Evolutionary conservation across 1,140 invertebrate genomes (phyloP), one percentile per base, ranked within the genome.

Genomic region (Chionoecetes opilio): DNA sequence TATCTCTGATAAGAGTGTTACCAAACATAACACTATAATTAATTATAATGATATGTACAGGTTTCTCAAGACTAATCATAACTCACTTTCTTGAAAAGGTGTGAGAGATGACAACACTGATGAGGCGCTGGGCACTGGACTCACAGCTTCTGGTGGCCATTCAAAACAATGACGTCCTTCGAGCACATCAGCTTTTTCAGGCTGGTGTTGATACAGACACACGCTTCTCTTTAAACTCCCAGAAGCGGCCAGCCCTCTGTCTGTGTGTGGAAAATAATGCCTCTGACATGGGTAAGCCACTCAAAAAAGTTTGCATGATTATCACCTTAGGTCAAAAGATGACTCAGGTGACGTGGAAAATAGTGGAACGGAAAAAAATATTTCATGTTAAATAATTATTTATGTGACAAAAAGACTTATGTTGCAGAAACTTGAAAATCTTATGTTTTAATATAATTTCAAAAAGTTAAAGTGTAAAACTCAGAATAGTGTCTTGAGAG

Each of bases 181-280:
- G 92, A 3, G 96, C 96, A 3, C 93, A 96, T 14, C 87, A 96
- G 35, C 63, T 97, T 0, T 94, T 97, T 17, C 91, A 96, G 37
- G 93, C 92, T 14, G 96, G 96, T 14, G 95, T 96, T 21, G 96
- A 97, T 87, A 95, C 96, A 34, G 96, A 97, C 84, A 95, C 95
- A 32, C 95, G 96, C 26, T 97, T 97, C 95, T 93, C 96, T n/a
- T 96, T 96, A 37, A 96, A 96, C 82, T 96, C 96, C 14, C 92
- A 96, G 63, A 91, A 96, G 75, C 94, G 96, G 32, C 97, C 96
- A 34, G 96, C 97, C n/a, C 86, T 97, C 29, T 96, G 96, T 86
- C 85, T 97, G 3, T 97, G 96, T 94, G 96, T 96, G 35, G 96
- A 97, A 94, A 96, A 96, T 32, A 96, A 96, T 88, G 96, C 96